Conservation (phyloP, 2,113 vertebrate species). For the Abramis brama region DNA sequence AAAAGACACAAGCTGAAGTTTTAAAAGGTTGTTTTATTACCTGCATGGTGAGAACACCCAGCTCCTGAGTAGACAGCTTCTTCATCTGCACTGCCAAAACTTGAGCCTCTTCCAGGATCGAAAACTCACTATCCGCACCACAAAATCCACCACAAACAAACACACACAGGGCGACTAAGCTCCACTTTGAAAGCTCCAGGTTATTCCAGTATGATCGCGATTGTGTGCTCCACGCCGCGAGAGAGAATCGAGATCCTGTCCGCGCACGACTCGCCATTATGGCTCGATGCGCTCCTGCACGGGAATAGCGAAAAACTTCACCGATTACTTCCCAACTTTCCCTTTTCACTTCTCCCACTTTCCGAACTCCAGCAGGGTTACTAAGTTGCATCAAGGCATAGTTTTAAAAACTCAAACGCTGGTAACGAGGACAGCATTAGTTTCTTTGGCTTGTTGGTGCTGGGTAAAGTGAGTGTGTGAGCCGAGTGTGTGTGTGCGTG, state of each 20-base stretch:
- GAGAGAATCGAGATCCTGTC: conserved; percentile 53
- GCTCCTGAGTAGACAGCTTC: conserved; percentile 89
- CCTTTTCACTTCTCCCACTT: conserved; percentile 51
- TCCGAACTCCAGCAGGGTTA: conserved; percentile 51
- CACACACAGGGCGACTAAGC: conserved; percentile 65
- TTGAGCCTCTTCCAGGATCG: conserved; percentile 92
- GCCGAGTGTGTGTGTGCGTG: not conserved
- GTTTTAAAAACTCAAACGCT: conserved; percentile 55
- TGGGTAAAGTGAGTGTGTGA: conserved; percentile 61
- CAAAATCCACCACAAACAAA: conserved; percentile 77
- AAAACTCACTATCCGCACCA: conserved; percentile 85
- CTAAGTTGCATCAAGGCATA: conserved; percentile 55
- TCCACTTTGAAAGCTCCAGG: conserved; percentile 61
- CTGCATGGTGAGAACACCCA: conserved; percentile 94
- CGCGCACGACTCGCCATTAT: conserved; percentile 76
- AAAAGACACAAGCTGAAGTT: not conserved
- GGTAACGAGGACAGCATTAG: conserved; percentile 15
- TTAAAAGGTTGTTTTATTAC: conserved; percentile 68
- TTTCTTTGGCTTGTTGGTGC: conserved; percentile 43
- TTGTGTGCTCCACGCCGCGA: conserved; percentile 61
- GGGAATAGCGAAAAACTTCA: conserved; percentile 64
- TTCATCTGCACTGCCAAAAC: conserved; percentile 91
- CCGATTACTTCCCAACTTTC: conserved; percentile 75
- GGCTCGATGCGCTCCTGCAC: conserved; percentile 58
- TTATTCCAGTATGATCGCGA: conserved; percentile 42